Percentiles rank a stretch among this genome's conserved stretches.
Evolutionary conservation across 2,797 vertebrate genomes (phyloP).

Genomic region (Danio choprae): DNA sequence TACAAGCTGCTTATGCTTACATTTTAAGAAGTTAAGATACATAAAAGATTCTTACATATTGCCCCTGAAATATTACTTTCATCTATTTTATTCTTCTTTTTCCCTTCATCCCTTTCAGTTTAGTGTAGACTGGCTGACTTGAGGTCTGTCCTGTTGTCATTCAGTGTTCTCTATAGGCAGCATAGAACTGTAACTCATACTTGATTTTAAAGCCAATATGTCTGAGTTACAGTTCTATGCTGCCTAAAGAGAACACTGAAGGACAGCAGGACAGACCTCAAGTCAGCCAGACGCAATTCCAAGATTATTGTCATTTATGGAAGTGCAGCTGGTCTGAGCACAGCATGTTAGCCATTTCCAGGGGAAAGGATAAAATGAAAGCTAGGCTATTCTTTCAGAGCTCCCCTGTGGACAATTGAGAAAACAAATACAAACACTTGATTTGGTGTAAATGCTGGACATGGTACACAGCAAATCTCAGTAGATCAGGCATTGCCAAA

Average conservation of each 20-base stretch:
- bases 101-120: too few species aligned
- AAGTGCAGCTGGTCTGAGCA: conserved; percentile 14
- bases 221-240: conserved; percentile 2
- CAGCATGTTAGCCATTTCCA: neutral
- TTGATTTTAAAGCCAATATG: neutral
- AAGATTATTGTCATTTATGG: conserved; percentile 20
- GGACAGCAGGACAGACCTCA: neutral
- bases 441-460: neutral
- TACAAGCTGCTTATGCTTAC: too few species aligned
- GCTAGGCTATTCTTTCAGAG: neutral
- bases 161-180: too few species aligned
- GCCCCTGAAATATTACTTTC: too few species aligned
- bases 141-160: too few species aligned
- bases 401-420: neutral
- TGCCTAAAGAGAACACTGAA: neutral
- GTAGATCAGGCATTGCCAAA: neutral
- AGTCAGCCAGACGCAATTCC: neutral
- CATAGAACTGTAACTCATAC: too few species aligned
- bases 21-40: too few species aligned
- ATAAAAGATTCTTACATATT: too few species aligned
- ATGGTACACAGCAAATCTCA: neutral
- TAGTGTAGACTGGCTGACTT: too few species aligned
- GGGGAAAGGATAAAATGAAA: conserved; percentile 4
- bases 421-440: neutral
- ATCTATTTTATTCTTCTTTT: too few species aligned